Base-by-base conservation (phyloP, 2,888 invertebrate species). In the Caenorhabditis becei region DNA sequence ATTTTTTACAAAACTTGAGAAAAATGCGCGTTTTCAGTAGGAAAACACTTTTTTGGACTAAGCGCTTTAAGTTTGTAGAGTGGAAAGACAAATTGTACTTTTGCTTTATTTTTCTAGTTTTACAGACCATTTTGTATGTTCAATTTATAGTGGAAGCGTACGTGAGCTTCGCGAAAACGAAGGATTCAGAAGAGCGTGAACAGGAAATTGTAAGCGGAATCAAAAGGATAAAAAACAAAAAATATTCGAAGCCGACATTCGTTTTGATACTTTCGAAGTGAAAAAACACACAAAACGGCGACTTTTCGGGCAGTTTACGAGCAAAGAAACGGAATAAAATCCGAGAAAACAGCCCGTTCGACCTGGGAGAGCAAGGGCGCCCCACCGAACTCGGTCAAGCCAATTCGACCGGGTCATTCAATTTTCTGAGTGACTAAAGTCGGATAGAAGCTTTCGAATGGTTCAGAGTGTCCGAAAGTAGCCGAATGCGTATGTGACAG, bases 401-500 rank as follows among this genome's bases (percentile, higher is more conserved):
- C 11, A 49, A 20, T 51, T 56, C 10, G 32, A 14, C 70, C 61
- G 37, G 58, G 58, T 51, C 24, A 59, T 20, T 44, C 20, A 18
- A 41, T 23, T 62, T 62, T 59, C 24, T 41, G 24, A 58, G 53
- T 53, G 24, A 20, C 26, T 1, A 59, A 11, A 41, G 26, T 47
- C 26, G 51, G 23, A 32, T n/a, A 18, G 35, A 32, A 58, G 32
- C 32, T 41, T 41, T 11, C 41, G 41, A 47, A 16, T 41, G 23
- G 26, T 16, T 56, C 44, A 35, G 20, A 69, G 32, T 56, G 56
- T 66, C 58, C 74, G 58, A 66, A 59, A 72, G 63, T 72, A 72
- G 72, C 72, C 72, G 56, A 56, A 56, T 62, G 44, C 20, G 47
- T 14, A 18, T 58, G 51, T 61, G 56, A 63, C 71, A 41, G 74